Percentiles rank a stretch among this genome's conserved stretches.
Evolutionary conservation across 2,888 invertebrate genomes (phyloP).

Genomic region (Chydorus sphaericus): DNA sequence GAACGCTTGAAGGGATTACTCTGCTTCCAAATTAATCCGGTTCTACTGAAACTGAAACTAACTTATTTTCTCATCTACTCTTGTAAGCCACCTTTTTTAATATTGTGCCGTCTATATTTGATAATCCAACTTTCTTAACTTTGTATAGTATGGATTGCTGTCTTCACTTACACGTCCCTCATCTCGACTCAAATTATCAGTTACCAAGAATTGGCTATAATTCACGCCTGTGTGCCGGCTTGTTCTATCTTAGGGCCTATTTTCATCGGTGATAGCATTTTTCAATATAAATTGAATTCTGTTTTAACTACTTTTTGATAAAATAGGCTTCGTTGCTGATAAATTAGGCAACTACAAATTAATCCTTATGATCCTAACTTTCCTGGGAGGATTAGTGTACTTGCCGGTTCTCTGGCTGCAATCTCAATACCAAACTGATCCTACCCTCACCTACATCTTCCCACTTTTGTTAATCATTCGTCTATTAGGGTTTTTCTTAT

Average conservation of each 20-base stretch:
- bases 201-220: not conserved
- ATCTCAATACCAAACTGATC: not conserved
- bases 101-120: not conserved
- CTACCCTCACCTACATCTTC: not conserved
- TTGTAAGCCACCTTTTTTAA: not conserved
- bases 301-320: not conserved
- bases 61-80: not conserved
- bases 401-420: not conserved
- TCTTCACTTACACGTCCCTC: not conserved
- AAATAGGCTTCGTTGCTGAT: not conserved
- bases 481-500: not conserved
- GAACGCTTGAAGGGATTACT: not conserved
- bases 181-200: not conserved
- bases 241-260: not conserved
- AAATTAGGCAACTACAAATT: not conserved
- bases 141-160: not conserved
- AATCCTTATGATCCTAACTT: not conserved
- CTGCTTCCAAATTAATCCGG: not conserved
- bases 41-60: not conserved
- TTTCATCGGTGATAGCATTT: not conserved
- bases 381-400: not conserved
- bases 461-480: not conserved
- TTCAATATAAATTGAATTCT: not conserved
- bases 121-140: not conserved
- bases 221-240: not conserved